These are phyloP conservation scores for Notocelia uddmanniana DNA, from an alignment of 2,888 invertebrate genomes.

Conservation along the genomic window DNA sequence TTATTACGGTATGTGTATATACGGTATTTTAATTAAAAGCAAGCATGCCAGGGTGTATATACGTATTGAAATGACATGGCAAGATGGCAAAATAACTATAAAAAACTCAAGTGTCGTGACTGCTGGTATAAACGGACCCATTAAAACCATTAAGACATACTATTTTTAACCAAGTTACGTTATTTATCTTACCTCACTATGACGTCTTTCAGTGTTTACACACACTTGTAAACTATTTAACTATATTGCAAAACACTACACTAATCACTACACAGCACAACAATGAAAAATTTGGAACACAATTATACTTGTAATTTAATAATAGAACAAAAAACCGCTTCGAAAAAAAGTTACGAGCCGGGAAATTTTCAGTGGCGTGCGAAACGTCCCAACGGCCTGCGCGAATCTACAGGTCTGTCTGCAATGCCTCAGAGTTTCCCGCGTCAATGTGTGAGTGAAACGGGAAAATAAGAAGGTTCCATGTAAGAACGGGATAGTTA, in stretches of 20 bases:
- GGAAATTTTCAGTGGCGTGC: slow-evolving; percentile 53
- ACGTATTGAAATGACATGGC: no score
- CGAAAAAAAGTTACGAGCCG: slow-evolving; percentile 40
- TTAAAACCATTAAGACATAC: slow-evolving; percentile 10
- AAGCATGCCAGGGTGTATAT: no score
- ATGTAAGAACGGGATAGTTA: slow-evolving; percentile 57
- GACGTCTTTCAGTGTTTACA: slow-evolving; percentile 70
- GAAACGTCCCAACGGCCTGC: slow-evolving; percentile 69
- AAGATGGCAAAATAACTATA: no score
- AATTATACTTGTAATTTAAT: slow-evolving; percentile 12
- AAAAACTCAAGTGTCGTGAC: neutral
- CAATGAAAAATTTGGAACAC: slow-evolving; percentile 28
- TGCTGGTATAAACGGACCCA: neutral
- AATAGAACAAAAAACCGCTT: slow-evolving; percentile 15
- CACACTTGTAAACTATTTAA: slow-evolving; percentile 53
- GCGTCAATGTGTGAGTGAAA: slow-evolving; percentile 63
- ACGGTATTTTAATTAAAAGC: no score
- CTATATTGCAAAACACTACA: slow-evolving; percentile 50
- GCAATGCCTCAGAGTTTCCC: slow-evolving; percentile 73
- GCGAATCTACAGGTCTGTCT: slow-evolving; percentile 80
- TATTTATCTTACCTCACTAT: slow-evolving; percentile 71
- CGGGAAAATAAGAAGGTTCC: slow-evolving; percentile 43
- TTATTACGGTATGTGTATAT: no score
- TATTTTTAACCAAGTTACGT: slow-evolving; percentile 23
- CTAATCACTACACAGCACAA: slow-evolving; percentile 52